Conservation (phyloP, 2,888 invertebrate genomes). For the Ophion ellenae region DNA sequence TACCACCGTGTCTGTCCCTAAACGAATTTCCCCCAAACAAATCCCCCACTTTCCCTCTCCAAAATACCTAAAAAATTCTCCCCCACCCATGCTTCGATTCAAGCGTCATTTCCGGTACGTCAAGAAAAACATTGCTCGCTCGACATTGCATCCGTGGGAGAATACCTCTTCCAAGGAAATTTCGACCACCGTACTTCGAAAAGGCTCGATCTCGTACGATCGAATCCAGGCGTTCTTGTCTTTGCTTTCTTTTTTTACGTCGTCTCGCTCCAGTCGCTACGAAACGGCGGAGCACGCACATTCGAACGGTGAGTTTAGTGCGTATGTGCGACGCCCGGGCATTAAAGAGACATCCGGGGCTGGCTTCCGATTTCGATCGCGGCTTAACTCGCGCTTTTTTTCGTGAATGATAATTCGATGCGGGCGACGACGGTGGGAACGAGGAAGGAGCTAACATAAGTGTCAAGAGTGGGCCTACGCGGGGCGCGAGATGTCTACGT, state of each 20-base stretch:
- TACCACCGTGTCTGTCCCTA: not conserved
- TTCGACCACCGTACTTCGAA: too few relatives aligned
- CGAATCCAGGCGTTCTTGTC: not conserved
- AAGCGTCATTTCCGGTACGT: too few relatives aligned
- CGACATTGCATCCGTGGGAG: too few relatives aligned
- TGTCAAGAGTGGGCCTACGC: too few relatives aligned
- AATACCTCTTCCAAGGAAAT: too few relatives aligned
- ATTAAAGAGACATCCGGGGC: constrained; percentile 2
- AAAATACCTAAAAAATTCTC: too few relatives aligned
- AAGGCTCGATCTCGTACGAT: too few relatives aligned
- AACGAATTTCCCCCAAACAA: not conserved
- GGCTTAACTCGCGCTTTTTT: constrained; percentile 9
- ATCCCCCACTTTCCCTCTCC: too few relatives aligned
- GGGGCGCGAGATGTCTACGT: not conserved
- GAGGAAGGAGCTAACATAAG: not conserved
- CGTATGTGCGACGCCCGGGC: not conserved
- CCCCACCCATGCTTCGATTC: too few relatives aligned
- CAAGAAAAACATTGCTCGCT: too few relatives aligned
- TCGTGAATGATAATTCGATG: not conserved
- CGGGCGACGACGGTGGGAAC: not conserved
- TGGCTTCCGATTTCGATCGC: constrained; percentile 30
- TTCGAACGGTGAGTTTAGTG: not conserved
- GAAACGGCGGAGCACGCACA: too few relatives aligned
- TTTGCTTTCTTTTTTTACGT: not conserved
- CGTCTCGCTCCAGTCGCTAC: not conserved